Conservation (phyloP, 2,113 vertebrate species). For the Peromyscus maniculatus region DNA sequence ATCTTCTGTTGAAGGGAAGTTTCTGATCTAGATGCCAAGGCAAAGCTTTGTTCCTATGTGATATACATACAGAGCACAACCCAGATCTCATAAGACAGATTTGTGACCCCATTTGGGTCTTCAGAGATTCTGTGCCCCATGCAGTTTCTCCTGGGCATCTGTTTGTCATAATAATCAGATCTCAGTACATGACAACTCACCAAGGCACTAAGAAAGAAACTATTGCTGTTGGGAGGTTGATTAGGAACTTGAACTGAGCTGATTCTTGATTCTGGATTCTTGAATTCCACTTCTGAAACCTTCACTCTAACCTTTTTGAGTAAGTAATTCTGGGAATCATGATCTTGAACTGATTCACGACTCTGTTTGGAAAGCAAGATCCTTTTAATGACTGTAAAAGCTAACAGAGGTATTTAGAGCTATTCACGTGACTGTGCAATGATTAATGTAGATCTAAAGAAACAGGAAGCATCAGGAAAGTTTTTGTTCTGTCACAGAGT, state of each 20-base stretch:
- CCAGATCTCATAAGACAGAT: not conserved
- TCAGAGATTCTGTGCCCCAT: not conserved
- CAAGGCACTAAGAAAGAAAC: not conserved
- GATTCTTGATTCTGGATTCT: not conserved
- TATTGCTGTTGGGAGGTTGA: not conserved
- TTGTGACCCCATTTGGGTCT: not conserved
- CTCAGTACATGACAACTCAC: not conserved
- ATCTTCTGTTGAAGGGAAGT: not conserved
- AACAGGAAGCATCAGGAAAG: not conserved
- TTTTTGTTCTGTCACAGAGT: not conserved
- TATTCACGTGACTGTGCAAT: not conserved
- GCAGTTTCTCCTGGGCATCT: not conserved
- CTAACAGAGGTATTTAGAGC: not conserved
- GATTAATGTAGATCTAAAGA: not conserved
- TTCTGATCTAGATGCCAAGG: not conserved
- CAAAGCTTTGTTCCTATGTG: not conserved
- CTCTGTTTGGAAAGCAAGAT: not conserved
- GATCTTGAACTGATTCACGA: not conserved
- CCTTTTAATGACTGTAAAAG: not conserved
- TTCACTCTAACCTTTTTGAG: not conserved
- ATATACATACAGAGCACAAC: too few species aligned
- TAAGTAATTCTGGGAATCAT: not conserved
- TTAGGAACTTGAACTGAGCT: not conserved
- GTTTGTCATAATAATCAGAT: not conserved
- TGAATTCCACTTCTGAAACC: not conserved